Percentiles rank a stretch among this genome's conserved stretches.
Evolutionary conservation across 2,113 vertebrate genomes (phyloP).

Genomic region (Eulacestoma nigropectus): DNA sequence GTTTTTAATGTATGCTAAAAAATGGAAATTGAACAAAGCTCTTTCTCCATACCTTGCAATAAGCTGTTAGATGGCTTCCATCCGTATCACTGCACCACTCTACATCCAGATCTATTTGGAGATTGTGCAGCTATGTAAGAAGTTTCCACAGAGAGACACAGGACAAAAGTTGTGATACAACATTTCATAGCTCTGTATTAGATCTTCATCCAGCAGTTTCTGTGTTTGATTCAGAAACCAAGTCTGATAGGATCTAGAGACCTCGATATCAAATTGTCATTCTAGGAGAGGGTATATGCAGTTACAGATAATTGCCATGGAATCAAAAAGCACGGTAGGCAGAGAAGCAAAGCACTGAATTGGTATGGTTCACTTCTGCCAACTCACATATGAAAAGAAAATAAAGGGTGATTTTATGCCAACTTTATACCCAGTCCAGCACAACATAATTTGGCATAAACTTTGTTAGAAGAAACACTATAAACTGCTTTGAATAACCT

Average conservation of each 20-base stretch:
- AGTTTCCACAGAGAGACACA: background rate
- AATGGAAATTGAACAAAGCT: constrained; percentile 15
- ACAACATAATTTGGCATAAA: background rate
- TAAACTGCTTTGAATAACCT: background rate
- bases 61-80: background rate
- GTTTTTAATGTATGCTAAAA: constrained; percentile 27
- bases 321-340: background rate
- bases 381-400: background rate
- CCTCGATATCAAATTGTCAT: background rate
- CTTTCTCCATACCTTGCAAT: background rate
- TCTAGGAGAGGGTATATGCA: background rate
- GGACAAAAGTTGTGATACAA: background rate
- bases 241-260: background rate
- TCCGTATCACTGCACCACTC: accelerated
- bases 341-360: background rate
- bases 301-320: background rate
- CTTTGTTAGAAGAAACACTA: background rate
- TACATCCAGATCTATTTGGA: background rate
- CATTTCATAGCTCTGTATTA: background rate
- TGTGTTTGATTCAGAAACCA: background rate
- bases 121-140: background rate
- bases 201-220: background rate
- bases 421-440: background rate
- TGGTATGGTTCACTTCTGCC: background rate
- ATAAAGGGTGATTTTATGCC: background rate